Conservation (phyloP, 2,797 vertebrate species). For the Lagorchestes hirsutus region DNA sequence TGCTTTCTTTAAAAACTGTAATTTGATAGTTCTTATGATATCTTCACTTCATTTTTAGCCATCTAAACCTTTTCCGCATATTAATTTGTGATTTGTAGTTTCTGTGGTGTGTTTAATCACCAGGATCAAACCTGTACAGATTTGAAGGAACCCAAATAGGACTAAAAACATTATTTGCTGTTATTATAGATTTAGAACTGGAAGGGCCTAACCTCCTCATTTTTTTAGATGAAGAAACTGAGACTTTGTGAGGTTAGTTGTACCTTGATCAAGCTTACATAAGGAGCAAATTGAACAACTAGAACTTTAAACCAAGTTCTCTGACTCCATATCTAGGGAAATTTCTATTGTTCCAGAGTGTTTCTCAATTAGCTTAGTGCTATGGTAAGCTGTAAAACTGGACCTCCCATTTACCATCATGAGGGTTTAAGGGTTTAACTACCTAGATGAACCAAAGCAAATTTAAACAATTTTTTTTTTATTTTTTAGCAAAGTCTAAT, state of each 20-base stretch:
- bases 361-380: background rate
- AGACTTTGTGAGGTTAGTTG: background rate
- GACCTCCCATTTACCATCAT: background rate
- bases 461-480: background rate
- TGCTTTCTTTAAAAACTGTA: background rate
- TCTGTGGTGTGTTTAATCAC: background rate
- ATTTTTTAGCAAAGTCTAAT: background rate
- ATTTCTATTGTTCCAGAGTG: background rate
- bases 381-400: background rate
- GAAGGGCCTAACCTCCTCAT: background rate
- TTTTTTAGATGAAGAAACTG: background rate
- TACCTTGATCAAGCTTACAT: background rate
- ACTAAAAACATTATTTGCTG: background rate
- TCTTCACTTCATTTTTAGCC: background rate
- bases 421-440: background rate
- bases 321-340: background rate
- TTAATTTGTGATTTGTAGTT: background rate
- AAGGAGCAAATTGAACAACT: background rate
- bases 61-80: background rate
- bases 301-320: background rate
- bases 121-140: background rate
- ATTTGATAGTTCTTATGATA: background rate
- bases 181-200: background rate
- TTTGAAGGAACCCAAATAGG: background rate
- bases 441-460: background rate